Conservation (phyloP, 2,113 vertebrate species). For the Athene cunicularia region DNA sequence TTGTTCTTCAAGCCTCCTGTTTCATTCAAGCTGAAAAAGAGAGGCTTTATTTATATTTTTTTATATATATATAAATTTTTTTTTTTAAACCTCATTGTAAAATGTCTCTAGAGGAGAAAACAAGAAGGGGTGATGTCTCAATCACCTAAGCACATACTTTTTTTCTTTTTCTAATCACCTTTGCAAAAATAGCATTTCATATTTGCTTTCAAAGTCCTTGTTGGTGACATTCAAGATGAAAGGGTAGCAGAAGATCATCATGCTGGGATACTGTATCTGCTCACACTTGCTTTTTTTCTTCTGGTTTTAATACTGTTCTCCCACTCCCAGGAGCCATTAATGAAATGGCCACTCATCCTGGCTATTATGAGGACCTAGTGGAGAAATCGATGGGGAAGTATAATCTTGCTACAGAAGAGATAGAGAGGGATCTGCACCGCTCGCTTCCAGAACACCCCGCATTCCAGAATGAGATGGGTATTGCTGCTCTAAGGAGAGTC, state of each 20-base stretch:
- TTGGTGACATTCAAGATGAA: not conserved
- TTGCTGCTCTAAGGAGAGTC: constrained; percentile 93
- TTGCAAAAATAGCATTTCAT: not conserved
- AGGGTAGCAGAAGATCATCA: not conserved
- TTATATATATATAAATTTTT: not conserved
- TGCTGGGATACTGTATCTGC: not conserved
- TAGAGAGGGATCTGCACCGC: constrained; percentile 95
- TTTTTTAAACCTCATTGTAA: not conserved
- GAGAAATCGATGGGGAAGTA: constrained; percentile 98
- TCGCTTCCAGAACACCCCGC: constrained; percentile 97
- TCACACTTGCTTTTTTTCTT: not conserved
- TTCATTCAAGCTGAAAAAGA: not conserved
- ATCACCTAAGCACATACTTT: not conserved
- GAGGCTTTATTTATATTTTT: not conserved
- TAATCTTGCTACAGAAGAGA: constrained; percentile 97
- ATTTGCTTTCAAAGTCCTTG: not conserved
- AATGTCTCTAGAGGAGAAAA: not conserved
- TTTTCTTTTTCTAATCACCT: not conserved
- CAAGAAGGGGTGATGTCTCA: not conserved
- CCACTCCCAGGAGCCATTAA: constrained; percentile 88
- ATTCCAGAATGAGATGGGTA: constrained; percentile 99
- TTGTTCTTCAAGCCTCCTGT: not conserved
- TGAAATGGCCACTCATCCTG: constrained; percentile 95
- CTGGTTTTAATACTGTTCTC: not conserved
- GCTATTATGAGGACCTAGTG: constrained; percentile 96